A percentile compares a stretch with the other conserved stretches of the same genome.
phyloP scores from a whole-genome alignment of 1,140 invertebrate species.

The Saccostrea cuccullata region DNA sequence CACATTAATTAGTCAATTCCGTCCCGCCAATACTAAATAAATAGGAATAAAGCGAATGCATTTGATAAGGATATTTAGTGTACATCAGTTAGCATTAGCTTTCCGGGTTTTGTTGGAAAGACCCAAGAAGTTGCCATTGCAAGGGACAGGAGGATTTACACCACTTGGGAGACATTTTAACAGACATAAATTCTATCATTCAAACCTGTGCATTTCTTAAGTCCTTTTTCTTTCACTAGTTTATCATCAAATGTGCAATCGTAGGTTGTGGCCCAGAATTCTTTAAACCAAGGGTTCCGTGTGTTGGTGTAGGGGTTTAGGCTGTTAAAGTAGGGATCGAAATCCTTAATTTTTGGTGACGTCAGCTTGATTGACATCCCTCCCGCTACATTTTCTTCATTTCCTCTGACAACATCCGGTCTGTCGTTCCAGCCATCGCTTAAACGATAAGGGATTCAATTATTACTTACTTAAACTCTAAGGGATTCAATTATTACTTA shows the following conservation, averaged over 20 bases:
- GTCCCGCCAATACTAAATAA: too few species aligned
- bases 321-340: constrained; percentile 85
- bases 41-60: too few species aligned
- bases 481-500: too few species aligned
- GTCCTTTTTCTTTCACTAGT: background rate
- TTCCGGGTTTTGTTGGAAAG: too few species aligned
- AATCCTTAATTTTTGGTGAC: constrained; percentile 84
- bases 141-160: too few species aligned
- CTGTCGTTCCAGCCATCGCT: constrained; percentile 89
- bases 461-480: too few species aligned
- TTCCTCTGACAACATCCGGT: constrained; percentile 85
- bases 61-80: too few species aligned
- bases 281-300: constrained; percentile 88
- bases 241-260: constrained; percentile 80
- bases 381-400: constrained; percentile 86
- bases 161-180: too few species aligned
- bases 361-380: constrained; percentile 87
- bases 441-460: too few species aligned
- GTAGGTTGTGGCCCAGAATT: constrained; percentile 88
- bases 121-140: too few species aligned
- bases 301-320: constrained; percentile 84
- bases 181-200: background rate
- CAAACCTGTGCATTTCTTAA: constrained; percentile 71
- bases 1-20: too few species aligned
- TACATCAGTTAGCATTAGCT: too few species aligned